Conservation (phyloP, 1,140 invertebrate genomes). For the Mesaphorura yosii region DNA sequence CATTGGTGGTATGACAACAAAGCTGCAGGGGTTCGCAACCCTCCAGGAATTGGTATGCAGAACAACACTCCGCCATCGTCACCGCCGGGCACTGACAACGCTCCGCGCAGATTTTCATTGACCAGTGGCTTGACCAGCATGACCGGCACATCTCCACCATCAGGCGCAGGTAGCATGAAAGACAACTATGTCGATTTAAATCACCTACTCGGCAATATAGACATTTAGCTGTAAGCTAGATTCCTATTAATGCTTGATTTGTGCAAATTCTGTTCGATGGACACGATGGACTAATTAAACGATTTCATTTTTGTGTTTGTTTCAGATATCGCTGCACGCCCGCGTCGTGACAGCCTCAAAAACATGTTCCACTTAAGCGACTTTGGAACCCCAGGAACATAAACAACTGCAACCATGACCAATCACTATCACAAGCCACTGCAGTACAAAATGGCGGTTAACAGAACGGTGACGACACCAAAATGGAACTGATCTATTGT, state of each 20-base stretch:
- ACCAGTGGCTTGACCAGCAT: neutral
- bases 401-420: too few relatives aligned
- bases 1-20: conserved; percentile 9
- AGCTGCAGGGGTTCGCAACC: neutral
- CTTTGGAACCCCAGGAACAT: conserved; percentile 4
- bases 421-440: too few relatives aligned
- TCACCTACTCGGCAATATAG: neutral
- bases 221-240: neutral
- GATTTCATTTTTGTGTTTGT: neutral
- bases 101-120: neutral
- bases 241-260: neutral
- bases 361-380: conserved; percentile 8
- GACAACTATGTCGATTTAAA: neutral
- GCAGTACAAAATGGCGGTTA: too few relatives aligned
- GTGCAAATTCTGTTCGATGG: neutral
- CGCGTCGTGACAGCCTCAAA: conserved; percentile 7
- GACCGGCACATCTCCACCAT: neutral
- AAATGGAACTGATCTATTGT: too few relatives aligned
- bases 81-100: neutral
- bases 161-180: neutral
- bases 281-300: neutral
- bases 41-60: neutral
- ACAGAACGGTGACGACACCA: too few relatives aligned
- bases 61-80: neutral
- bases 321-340: neutral